Evolutionary conservation across 2,797 vertebrate species (phyloP), one percentile per base, ranked within the genome.

Genomic region (Sebastes minor): DNA sequence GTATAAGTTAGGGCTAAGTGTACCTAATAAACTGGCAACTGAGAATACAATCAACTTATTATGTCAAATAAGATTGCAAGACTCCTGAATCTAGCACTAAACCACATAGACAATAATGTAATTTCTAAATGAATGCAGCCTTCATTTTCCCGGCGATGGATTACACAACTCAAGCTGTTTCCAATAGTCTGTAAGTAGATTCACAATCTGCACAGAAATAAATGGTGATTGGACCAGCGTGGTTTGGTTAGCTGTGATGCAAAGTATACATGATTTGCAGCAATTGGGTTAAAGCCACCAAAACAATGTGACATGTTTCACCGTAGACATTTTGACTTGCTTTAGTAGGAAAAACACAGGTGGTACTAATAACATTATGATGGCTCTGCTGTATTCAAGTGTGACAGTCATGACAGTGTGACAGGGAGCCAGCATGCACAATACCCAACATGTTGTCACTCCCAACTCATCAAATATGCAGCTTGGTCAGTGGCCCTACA

Each of bases 281-380:
- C 23, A 65, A 75, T 81, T 68, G 60, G 28, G 16, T 74, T 56
- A 74, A 78, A 83, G 56, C 13, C 74, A 65, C 18, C 4, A 49
- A 57, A 83, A 66, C 49, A 83, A n/a, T 23, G 1, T 10, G 10
- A 5, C 28, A 46, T 67, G 57, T 84, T 72, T 53, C 62, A 68
- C 63, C 57, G 56, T 16, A 10, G 56, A 42, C 57, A 68, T 60
- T 75, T 72, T 35, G 68, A 80, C 28, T 56, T 57, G 5, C 52
- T 52, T 22, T 52, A 5, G 49, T 18, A 35, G 52, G 55, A 59
- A 64, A 53, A 77, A 56, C 46, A 53, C 76, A 73, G 18, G 46
- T 52, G 46, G 74, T 69, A 55, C 63, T 84, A 82, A 87, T 73
- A 38, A 71, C 65, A 71, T 82, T 23, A 56, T 8, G 71, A 64